phyloP scores from a whole-genome alignment of 64 coral and sea anemone genomes.

The Anthopleura sola region DNA sequence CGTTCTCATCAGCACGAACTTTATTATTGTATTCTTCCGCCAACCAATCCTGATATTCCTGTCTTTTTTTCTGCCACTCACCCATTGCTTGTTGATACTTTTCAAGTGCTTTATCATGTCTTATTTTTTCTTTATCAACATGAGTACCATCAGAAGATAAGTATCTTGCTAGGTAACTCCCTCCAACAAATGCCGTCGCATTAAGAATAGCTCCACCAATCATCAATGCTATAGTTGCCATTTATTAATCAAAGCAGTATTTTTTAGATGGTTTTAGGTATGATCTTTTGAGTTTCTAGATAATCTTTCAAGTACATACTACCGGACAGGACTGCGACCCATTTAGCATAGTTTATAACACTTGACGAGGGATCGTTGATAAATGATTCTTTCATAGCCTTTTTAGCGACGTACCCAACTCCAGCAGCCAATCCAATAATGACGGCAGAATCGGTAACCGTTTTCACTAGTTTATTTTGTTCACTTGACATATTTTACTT shows the following conservation, averaged over 20 bases:
- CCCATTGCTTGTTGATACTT: constrained; percentile 21
- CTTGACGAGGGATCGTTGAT: constrained; percentile 15
- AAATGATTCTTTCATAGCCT: constrained; percentile 41
- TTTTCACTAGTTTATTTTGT: constrained; percentile 40
- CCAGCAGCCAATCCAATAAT: constrained; percentile 24
- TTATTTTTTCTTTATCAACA: constrained; percentile 28
- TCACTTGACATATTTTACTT: background rate
- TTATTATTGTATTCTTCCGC: constrained; percentile 9
- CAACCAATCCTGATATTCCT: constrained; percentile 28
- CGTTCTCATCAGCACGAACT: constrained; percentile 6
- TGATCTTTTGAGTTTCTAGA: constrained; percentile 46
- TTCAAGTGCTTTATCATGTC: constrained; percentile 49
- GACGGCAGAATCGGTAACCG: background rate
- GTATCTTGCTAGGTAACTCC: constrained; percentile 50
- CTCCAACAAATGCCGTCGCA: constrained; percentile 39
- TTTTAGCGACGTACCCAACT: constrained; percentile 33
- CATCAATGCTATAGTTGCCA: constrained; percentile 38
- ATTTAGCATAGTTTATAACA: constrained; percentile 30
- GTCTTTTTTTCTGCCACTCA: constrained; percentile 14
- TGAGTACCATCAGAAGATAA: constrained; percentile 11
- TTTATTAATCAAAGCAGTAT: constrained; percentile 27
- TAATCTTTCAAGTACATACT: constrained; percentile 35
- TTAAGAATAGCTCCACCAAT: constrained; percentile 40
- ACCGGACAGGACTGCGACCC: background rate
- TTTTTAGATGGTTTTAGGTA: constrained; percentile 42